phyloP scores from a whole-genome alignment of 2,888 invertebrate genomes.

The Cryptosula pallasiana region DNA sequence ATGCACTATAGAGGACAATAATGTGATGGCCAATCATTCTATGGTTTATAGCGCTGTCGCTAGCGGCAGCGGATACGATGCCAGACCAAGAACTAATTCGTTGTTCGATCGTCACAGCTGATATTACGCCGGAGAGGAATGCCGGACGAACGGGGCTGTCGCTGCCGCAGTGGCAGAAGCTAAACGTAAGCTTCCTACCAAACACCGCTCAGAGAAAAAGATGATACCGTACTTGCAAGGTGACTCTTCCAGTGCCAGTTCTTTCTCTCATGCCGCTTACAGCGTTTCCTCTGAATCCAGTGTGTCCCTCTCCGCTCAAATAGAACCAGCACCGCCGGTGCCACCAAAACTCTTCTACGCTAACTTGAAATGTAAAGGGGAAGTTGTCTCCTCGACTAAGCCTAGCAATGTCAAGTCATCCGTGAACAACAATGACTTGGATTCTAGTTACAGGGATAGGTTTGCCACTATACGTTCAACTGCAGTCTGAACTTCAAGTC shows the following conservation, averaged over 20 bases:
- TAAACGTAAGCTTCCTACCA: not conserved
- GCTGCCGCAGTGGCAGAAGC: conserved; percentile 12
- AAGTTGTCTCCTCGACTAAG: not conserved
- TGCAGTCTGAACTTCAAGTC: too few relatives aligned
- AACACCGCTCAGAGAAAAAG: not conserved
- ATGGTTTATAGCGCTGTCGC: not conserved
- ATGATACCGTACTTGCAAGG: conserved; percentile 6
- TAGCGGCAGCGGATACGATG: not conserved
- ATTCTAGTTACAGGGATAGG: not conserved
- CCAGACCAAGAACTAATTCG: conserved; percentile 18
- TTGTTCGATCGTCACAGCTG: conserved; percentile 24
- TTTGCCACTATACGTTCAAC: conserved; percentile 18
- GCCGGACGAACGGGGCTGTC: not conserved
- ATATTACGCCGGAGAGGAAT: conserved; percentile 24
- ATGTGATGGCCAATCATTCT: not conserved
- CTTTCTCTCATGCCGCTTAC: conserved; percentile 23
- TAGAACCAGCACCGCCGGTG: conserved; percentile 17
- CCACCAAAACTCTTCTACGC: conserved; percentile 16
- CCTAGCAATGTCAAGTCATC: not conserved
- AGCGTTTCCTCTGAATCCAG: conserved; percentile 13
- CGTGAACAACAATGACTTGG: conserved; percentile 15
- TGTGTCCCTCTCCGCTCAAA: conserved; percentile 22
- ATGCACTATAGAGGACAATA: not conserved
- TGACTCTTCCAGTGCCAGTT: not conserved
- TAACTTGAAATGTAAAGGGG: not conserved